Evolutionary conservation across 2,113 vertebrate genomes (phyloP).

Genomic region (Osmerus eperlanus): DNA sequence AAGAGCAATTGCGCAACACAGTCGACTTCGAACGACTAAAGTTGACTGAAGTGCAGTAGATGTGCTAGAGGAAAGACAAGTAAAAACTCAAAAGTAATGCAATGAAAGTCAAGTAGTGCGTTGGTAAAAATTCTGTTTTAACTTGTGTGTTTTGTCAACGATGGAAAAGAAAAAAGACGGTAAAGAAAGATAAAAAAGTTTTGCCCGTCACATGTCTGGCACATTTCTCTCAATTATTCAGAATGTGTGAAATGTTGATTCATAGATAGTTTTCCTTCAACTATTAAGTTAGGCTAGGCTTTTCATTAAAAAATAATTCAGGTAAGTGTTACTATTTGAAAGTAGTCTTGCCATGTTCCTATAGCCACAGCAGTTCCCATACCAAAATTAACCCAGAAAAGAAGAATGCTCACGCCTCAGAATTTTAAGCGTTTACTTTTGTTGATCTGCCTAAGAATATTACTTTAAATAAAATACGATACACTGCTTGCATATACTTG

Average conservation of each 20-base stretch:
- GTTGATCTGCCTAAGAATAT: slow-evolving; percentile 60
- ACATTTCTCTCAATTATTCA: too few species aligned
- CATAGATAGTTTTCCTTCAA: too few species aligned
- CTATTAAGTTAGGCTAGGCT: too few species aligned
- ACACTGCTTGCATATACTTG: slow-evolving; percentile 65
- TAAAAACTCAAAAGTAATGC: neutral
- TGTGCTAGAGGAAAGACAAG: neutral
- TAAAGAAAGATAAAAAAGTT: neutral
- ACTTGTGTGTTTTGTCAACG: neutral
- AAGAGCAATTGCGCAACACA: neutral
- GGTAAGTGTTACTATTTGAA: neutral
- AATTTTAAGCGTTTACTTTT: slow-evolving; percentile 44
- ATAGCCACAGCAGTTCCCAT: neutral
- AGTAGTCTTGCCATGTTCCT: neutral
- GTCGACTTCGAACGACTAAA: neutral
- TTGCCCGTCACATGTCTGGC: too few species aligned
- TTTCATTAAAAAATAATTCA: neutral
- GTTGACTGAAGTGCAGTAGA: neutral
- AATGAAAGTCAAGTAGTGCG: neutral
- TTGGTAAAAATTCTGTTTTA: slow-evolving; percentile 7
- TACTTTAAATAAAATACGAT: slow-evolving; percentile 55
- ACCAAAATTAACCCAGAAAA: slow-evolving; percentile 15
- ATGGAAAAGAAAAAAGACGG: neutral
- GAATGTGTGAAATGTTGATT: too few species aligned
- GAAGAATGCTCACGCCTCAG: slow-evolving; percentile 25